Conservation (phyloP, 2,113 vertebrate species). For the Callorhinus ursinus region DNA sequence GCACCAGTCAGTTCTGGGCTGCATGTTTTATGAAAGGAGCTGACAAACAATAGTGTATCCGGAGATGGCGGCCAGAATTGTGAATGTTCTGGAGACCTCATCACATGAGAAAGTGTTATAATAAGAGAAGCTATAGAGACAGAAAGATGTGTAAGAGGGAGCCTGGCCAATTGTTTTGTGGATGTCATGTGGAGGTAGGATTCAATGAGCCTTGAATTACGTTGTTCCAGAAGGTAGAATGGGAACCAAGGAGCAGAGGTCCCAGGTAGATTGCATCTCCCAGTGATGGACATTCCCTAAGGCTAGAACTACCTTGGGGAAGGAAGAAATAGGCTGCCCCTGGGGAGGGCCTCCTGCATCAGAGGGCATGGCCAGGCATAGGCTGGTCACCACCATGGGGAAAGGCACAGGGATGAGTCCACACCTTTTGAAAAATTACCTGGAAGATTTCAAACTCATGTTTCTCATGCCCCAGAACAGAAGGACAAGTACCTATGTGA, state of each 20-base stretch:
- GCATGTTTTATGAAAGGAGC: neutral
- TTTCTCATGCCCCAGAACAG: neutral
- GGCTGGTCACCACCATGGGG: neutral
- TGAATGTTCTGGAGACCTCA: neutral
- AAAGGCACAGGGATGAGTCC: neutral
- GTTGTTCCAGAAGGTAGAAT: neutral
- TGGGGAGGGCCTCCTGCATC: neutral
- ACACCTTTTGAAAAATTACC: neutral
- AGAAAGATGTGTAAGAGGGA: neutral
- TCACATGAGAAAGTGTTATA: neutral
- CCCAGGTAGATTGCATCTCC: neutral
- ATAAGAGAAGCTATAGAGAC: neutral
- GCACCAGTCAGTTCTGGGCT: neutral
- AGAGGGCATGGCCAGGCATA: neutral
- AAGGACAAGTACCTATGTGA: neutral
- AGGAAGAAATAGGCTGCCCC: neutral
- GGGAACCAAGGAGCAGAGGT: neutral
- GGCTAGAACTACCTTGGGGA: neutral
- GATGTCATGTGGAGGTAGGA: neutral
- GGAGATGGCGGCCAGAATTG: neutral
- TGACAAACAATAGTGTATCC: neutral
- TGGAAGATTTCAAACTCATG: neutral
- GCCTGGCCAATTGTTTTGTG: neutral
- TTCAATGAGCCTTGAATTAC: neutral
- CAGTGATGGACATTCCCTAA: neutral